Percentiles rank a stretch among this genome's conserved stretches.
Conservation (phyloP, 1,140 invertebrate species). For the Grapholita molesta region DNA sequence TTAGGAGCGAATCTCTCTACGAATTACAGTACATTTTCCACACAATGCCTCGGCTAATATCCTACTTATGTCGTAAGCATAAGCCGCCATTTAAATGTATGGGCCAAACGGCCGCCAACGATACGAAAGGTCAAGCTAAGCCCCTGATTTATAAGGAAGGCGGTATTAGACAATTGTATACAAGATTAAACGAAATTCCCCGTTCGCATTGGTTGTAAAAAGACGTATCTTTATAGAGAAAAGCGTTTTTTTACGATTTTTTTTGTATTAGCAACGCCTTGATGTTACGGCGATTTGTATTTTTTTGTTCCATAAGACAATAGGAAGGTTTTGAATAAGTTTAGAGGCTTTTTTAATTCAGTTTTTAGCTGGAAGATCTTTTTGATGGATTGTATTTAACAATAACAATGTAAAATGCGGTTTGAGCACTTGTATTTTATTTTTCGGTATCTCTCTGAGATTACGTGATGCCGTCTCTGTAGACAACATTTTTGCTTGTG, state of each 20-base stretch:
- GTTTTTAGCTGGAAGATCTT: background rate
- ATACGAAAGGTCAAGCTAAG: slow-evolving; percentile 22
- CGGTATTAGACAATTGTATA: slow-evolving; percentile 57
- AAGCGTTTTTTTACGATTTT: background rate
- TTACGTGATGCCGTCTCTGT: too few species aligned
- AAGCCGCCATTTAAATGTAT: background rate
- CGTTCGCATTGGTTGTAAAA: background rate
- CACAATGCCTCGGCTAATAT: background rate
- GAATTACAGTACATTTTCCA: background rate
- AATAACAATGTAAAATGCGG: too few species aligned
- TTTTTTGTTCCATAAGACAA: background rate
- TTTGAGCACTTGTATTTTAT: too few species aligned
- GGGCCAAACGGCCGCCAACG: background rate
- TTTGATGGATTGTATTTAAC: too few species aligned
- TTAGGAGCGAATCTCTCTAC: too few species aligned
- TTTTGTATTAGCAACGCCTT: background rate
- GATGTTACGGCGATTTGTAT: background rate
- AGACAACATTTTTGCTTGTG: too few species aligned
- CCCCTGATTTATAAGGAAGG: slow-evolving; percentile 55
- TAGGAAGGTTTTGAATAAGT: background rate
- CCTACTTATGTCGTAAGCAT: background rate
- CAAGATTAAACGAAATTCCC: slow-evolving; percentile 41
- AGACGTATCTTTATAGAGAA: background rate
- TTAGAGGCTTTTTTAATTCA: background rate
- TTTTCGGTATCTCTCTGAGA: too few species aligned